Evolutionary conservation across 2,797 vertebrate genomes (phyloP).

Genomic region (Gallirallus australis): DNA sequence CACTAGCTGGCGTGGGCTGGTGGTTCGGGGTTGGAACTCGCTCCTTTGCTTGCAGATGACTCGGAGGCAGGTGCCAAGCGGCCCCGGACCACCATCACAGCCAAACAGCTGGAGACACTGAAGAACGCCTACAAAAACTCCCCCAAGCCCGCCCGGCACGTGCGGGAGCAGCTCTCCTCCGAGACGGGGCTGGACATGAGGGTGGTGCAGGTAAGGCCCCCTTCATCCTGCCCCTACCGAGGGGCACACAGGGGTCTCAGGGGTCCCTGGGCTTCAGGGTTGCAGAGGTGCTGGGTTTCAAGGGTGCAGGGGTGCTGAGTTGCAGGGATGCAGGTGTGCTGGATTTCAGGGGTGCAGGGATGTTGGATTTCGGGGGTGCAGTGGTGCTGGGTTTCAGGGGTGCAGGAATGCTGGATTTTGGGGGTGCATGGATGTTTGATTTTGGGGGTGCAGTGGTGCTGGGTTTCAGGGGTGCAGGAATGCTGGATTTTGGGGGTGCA

Average conservation of each 20-base stretch:
- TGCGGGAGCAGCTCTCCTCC: slow-evolving; percentile 96
- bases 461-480: not conserved
- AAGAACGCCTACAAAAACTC: slow-evolving; percentile 99
- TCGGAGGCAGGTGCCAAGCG: slow-evolving; percentile 96
- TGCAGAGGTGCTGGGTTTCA: not conserved
- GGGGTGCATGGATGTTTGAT: not conserved
- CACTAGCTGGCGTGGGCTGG: fast-evolving
- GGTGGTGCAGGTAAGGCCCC: slow-evolving; percentile 90
- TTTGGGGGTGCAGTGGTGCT: no score
- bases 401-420: no score
- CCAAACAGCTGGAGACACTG: slow-evolving; percentile 96
- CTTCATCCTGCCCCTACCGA: fast-evolving
- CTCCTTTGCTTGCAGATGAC: slow-evolving; percentile 84
- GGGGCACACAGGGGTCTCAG: fast-evolving
- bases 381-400: no score
- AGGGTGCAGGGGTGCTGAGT: no score
- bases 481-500: no score
- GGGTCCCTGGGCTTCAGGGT: no score
- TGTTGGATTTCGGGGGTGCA: no score
- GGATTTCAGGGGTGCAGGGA: no score
- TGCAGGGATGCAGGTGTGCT: not conserved
- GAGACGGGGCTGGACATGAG: slow-evolving; percentile 98
- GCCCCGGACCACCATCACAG: slow-evolving; percentile 96
- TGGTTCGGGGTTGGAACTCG: not conserved
- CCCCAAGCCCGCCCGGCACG: slow-evolving; percentile 94